Base-by-base conservation (phyloP, 92 coral and sea anemone species). In the Diadumene lineata region DNA sequence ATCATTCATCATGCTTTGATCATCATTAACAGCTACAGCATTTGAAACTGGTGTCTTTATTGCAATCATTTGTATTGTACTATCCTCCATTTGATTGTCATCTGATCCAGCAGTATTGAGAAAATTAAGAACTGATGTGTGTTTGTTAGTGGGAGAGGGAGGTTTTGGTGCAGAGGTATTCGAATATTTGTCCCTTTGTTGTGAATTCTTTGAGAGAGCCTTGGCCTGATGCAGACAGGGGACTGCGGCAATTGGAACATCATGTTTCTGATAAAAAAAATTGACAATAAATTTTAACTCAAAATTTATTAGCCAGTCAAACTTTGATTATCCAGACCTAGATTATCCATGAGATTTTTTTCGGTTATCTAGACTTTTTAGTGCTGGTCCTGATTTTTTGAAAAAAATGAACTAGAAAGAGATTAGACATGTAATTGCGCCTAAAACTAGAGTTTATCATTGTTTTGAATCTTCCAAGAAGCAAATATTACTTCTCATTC, bases 211-310 rank as follows among this genome's bases (percentile, higher is more conserved):
- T 7, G 58, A 60, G 31, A 88, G 68, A 44, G 89, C 91, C 74
- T 67, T 92, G 64, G 72, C 70, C 78, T 96, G 96, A 34, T 96
- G 97, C 27, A 96, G 77, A 60, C 99, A 96, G 16, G 99, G 99
- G 50, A 96, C 89, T 18, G 99, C 96, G 34, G 96, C 99, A 48
- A 88, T 25, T 11, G 99, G 99, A 30, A 96, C 91, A 73, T 92
- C 97, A 60, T 96, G 99, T 86, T 92, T 96, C 99, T 96, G 43
- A 65, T 3, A 70, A 62, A 44, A 68, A 76, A 81, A 56, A 43
- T 16, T 34, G 28, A 44, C 34, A 64, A 25, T 25, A 34, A 19
- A 23, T 38, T 38, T 38, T 4, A 6, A 38, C 6, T 13, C 48
- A 38, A 38, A 38, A 38, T 38, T 38, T 6, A 38, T 4, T 4